A percentile compares a stretch with the other conserved stretches of the same genome.
Evolutionary conservation across 1,140 invertebrate genomes (phyloP).

Genomic region (Heterodera schachtii): DNA sequence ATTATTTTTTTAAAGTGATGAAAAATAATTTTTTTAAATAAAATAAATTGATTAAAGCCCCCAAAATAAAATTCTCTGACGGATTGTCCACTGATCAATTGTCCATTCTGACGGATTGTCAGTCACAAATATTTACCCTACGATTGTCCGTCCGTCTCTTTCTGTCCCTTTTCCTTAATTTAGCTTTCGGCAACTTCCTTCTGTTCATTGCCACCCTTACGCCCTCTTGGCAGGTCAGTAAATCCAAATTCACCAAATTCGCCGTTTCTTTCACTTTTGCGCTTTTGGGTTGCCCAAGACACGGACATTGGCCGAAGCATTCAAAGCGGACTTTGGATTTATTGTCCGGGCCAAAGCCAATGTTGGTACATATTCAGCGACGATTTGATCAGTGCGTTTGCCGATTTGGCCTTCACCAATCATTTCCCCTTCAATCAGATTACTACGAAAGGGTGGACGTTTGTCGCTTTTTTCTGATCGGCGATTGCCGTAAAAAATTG

Average conservation of each 20-base stretch:
- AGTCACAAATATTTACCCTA: no score
- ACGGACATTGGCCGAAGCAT: conserved; percentile 52
- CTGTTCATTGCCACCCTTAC: conserved; percentile 60
- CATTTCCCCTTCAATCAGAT: conserved; percentile 20
- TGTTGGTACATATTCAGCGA: conserved; percentile 66
- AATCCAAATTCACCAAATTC: not conserved
- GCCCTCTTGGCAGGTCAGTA: conserved; percentile 59
- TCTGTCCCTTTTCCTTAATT: not conserved
- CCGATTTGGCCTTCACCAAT: not conserved
- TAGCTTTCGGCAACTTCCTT: conserved; percentile 44
- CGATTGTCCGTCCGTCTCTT: no score
- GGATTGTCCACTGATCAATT: no score
- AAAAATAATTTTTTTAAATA: no score
- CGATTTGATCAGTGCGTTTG: conserved; percentile 50
- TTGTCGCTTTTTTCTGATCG: conserved; percentile 63
- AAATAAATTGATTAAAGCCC: no score
- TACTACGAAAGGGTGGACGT: conserved; percentile 61
- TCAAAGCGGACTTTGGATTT: conserved; percentile 61
- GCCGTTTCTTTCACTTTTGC: no score
- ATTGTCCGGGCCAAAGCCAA: conserved; percentile 57
- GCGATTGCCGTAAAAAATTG: conserved; percentile 62
- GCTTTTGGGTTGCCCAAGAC: conserved; percentile 58
- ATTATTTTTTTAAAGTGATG: no score
- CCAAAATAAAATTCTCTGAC: no score
- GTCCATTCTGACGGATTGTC: no score